Evolutionary conservation across 2,113 vertebrate species (phyloP).

Genomic region (Chamaetylas fuelleborni): DNA sequence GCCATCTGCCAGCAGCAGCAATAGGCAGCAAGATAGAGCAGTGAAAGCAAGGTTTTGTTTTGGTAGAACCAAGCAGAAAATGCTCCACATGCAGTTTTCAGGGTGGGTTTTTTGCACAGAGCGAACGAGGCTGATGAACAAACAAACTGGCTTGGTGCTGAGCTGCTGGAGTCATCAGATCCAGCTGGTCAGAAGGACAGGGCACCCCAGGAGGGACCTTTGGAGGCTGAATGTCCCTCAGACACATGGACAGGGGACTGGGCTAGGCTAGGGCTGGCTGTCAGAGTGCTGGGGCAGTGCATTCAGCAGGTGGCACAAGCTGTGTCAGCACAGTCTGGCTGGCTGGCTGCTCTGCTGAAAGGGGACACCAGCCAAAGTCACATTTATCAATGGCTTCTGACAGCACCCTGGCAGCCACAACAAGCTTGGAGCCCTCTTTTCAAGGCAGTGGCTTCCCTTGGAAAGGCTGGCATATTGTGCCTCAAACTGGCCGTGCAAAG

Average conservation of each 20-base stretch:
- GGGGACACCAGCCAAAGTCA: not conserved
- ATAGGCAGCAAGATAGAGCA: not conserved
- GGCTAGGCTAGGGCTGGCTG: not conserved
- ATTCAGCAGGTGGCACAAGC: not conserved
- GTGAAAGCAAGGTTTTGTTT: not conserved
- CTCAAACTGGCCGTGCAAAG: not conserved
- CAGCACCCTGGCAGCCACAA: not conserved
- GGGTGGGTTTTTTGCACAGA: not conserved
- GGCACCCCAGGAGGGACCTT: not conserved
- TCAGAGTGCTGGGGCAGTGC: not conserved
- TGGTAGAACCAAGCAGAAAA: not conserved
- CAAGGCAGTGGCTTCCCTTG: not conserved
- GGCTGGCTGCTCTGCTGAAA: not conserved
- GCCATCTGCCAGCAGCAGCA: not conserved
- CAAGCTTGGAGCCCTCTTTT: not conserved
- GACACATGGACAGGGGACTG: accelerated
- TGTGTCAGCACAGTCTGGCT: not conserved
- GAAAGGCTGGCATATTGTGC: not conserved
- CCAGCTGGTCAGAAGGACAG: not conserved
- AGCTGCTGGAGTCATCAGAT: not conserved
- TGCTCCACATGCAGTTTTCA: not conserved
- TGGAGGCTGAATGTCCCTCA: not conserved
- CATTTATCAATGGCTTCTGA: not conserved
- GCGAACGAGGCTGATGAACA: not conserved
- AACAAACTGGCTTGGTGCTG: not conserved